Evolutionary conservation across 1,140 invertebrate genomes (phyloP).

Genomic region (Drosophila parvula): DNA sequence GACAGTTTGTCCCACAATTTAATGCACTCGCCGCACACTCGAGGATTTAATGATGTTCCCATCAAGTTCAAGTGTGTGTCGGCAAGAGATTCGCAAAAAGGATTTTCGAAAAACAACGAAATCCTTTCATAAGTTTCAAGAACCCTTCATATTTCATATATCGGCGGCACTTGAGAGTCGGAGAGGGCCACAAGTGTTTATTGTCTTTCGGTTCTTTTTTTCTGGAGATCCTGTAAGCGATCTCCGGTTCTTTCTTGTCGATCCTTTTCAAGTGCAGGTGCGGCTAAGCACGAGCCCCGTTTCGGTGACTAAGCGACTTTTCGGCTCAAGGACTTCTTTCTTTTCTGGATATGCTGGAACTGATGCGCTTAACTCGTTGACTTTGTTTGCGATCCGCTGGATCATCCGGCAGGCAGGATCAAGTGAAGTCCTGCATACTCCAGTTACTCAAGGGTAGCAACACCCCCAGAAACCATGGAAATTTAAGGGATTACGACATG

Average conservation of each 20-base stretch:
- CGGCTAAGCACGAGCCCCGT: slow-evolving; percentile 61
- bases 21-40: slow-evolving; percentile 60
- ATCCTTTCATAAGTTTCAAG: slow-evolving; percentile 71
- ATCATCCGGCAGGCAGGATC: slow-evolving; percentile 9
- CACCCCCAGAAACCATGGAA: background rate
- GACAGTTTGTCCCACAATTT: slow-evolving; percentile 69
- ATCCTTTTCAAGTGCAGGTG: slow-evolving; percentile 67
- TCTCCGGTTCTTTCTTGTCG: slow-evolving; percentile 2
- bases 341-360: slow-evolving; percentile 34
- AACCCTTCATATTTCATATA: slow-evolving; percentile 72
- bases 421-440: slow-evolving; percentile 6
- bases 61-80: slow-evolving; percentile 72
- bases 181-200: slow-evolving; percentile 63
- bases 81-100: slow-evolving; percentile 71
- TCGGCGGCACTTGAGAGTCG: slow-evolving; percentile 58
- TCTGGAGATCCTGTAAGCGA: slow-evolving; percentile 16
- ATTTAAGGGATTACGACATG: background rate
- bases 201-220: slow-evolving; percentile 37
- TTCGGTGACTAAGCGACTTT: slow-evolving; percentile 61
- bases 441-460: slow-evolving; percentile 4
- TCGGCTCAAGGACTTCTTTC: slow-evolving; percentile 2
- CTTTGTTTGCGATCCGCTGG: slow-evolving; percentile 30
- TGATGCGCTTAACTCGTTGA: slow-evolving; percentile 75
- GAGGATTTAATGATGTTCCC: slow-evolving; percentile 80
- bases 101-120: slow-evolving; percentile 62